phyloP scores from a whole-genome alignment of 35 echinoderm and acorn worm species.

The Diadema setosum region DNA sequence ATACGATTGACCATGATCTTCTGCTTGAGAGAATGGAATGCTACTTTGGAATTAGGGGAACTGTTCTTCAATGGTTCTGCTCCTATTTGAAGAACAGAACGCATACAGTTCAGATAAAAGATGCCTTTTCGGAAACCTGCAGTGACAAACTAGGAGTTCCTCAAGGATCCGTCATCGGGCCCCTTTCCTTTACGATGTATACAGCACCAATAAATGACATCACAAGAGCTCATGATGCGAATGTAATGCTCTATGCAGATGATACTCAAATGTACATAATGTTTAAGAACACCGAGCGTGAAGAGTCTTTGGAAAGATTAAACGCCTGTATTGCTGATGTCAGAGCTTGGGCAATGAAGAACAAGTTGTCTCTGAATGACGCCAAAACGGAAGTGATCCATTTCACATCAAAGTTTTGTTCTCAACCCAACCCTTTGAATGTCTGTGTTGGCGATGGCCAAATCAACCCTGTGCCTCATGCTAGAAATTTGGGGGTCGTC shows the following conservation, averaged over 20 bases:
- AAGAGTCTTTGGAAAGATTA: neutral
- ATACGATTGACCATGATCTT: neutral
- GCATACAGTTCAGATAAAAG: neutral
- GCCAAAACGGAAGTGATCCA: too few species aligned
- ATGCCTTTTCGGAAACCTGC: neutral
- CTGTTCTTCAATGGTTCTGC: too few species aligned
- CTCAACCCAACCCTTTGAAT: too few species aligned
- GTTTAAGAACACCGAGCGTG: neutral
- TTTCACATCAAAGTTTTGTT: too few species aligned
- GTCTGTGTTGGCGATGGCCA: too few species aligned
- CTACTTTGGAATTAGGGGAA: too few species aligned
- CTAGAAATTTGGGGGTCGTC: too few species aligned
- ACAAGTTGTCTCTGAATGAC: too few species aligned
- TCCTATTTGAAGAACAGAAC: neutral
- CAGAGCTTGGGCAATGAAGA: neutral
- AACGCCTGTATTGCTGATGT: neutral
- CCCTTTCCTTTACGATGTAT: conserved; percentile 17
- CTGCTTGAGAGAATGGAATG: neutral
- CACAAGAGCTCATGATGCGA: neutral
- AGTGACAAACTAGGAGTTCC: neutral
- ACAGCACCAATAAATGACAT: conserved; percentile 8
- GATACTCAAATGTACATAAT: conserved; percentile 10
- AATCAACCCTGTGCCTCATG: too few species aligned
- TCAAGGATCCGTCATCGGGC: conserved; percentile 15
- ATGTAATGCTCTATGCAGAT: conserved; percentile 9